Evolutionary conservation across 1,140 invertebrate genomes (phyloP).

Genomic region (Bactericera cockerelli): DNA sequence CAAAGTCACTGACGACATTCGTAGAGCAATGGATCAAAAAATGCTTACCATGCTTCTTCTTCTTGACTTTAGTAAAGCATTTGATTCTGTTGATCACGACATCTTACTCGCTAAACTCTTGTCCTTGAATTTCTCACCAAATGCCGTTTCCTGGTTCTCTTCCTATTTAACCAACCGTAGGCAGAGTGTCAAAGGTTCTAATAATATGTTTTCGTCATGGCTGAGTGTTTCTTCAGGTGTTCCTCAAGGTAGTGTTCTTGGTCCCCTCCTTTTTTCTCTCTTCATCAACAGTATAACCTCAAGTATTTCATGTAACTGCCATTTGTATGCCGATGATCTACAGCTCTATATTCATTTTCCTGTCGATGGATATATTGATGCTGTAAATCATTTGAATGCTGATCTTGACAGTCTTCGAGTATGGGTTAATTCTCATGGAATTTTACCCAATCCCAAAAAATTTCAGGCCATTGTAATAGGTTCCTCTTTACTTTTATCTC

Average conservation of each 20-base stretch:
- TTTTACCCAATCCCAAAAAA: not conserved
- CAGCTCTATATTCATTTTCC: not conserved
- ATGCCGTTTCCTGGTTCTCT: not conserved
- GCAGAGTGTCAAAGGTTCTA: not conserved
- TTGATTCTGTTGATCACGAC: conserved; percentile 21
- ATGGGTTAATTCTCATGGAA: not conserved
- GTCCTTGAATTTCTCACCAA: not conserved
- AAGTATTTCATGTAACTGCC: not conserved
- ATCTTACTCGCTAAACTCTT: conserved; percentile 10
- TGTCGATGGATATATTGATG: not conserved
- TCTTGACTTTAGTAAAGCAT: conserved; percentile 26
- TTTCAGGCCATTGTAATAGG: not conserved
- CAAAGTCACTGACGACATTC: conserved; percentile 24
- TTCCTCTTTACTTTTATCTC: not conserved
- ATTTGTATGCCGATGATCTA: not conserved
- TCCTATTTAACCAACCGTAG: not conserved
- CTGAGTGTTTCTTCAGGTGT: not conserved
- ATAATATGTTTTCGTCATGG: not conserved
- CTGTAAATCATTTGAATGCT: not conserved
- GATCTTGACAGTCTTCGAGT: not conserved
- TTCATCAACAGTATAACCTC: not conserved
- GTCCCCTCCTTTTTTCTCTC: not conserved
- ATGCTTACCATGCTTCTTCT: conserved; percentile 23
- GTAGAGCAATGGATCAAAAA: conserved; percentile 21
- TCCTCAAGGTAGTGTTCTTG: not conserved